Evolutionary conservation across 2,888 invertebrate genomes (phyloP), one percentile per base, ranked within the genome.

Genomic region (Ormyrus pomaceus): DNA sequence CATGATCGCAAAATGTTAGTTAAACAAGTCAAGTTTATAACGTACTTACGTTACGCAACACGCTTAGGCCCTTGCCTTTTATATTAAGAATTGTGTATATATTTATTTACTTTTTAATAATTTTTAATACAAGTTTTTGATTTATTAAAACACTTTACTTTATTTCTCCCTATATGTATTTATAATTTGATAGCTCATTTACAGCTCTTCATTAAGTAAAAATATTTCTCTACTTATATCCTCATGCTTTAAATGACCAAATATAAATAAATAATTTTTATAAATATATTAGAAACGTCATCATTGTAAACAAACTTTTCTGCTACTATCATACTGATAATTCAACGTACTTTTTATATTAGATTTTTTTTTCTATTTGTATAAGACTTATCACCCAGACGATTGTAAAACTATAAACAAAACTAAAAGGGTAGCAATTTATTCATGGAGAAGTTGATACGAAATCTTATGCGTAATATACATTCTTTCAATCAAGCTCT

Each of bases 41-140:
- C 10, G 55, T 73, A 48, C 4, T 62, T 13, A 70, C n/a, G 53
- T 68, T 72, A 64, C 2, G 45, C 59, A 66, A 56, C 51, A 77
- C 76, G 76, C 77, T 77, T 81, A 71, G 81, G 74, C 74, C 66
- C 77, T 75, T 81, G 81, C 77, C 74, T 81, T 71, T 73, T 56
- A 72, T 51, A 46, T 66, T 76, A 76, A 79, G 72, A 61, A 45
- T 68, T 81, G 56, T 81, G 76, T 81, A 81, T 50, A 81, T 81
- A 81, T 79, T 81, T 81, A 81, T 76, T 79, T 76, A 76, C 56
- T 69, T 71, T 81, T 76, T 19, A 19, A 19, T 19, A 19, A 19
- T 19, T 19, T 19, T 19, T 68, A 81, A 81, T 81, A 81, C 66
- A 81, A 78, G n/a, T 45, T 66, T 73, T 70, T 71, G 79, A 79